Evolutionary conservation across 2,888 invertebrate genomes (phyloP), one percentile per base, ranked within the genome.

Genomic region (Osedax frankpressi): DNA sequence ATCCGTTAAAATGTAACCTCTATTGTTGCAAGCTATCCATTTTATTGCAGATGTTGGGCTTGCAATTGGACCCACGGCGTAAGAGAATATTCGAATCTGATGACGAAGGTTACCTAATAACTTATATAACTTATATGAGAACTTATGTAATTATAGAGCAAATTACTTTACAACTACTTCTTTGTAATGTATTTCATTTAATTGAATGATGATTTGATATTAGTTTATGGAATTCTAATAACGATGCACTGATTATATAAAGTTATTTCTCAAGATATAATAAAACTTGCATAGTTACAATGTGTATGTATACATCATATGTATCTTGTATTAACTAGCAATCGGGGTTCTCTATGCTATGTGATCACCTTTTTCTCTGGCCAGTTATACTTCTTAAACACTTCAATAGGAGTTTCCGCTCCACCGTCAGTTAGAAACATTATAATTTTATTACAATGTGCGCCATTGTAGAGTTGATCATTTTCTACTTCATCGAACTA

Each of bases 381-480:
- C 76, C 81, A 80, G 79, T 85, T 85, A 74, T 82, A 82, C 75
- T 84, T 81, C 65, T 84, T 80, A 75, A 87, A 80, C 28, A 86
- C 83, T 1, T 85, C 84, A 73, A 84, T 82, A 0, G 87, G 86
- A 80, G 84, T 85, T 75, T 87, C 87, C 24, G 86, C 86, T 19
- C 87, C 86, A 1, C 87, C 87, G 79, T 88, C 88, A 26, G 87
- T 87, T 77, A 88, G 83, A 69, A 88, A 79, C 83, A 88, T 85
- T 62, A 88, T 84, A 70, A 87, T 82, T 76, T 85, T 83, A 80
- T 87, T 86, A 76, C 88, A 87, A 70, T 85, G 84, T 1, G 86
- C 82, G 2, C 86, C 85, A 25, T 77, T 75, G 3, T 78, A 78
- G 2, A 79, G 80, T 72, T 80, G 79, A 14, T 24, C 74, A 25